phyloP scores from a whole-genome alignment of 2,113 vertebrate species.

The Sinocyclocheilus maitianheensis region DNA sequence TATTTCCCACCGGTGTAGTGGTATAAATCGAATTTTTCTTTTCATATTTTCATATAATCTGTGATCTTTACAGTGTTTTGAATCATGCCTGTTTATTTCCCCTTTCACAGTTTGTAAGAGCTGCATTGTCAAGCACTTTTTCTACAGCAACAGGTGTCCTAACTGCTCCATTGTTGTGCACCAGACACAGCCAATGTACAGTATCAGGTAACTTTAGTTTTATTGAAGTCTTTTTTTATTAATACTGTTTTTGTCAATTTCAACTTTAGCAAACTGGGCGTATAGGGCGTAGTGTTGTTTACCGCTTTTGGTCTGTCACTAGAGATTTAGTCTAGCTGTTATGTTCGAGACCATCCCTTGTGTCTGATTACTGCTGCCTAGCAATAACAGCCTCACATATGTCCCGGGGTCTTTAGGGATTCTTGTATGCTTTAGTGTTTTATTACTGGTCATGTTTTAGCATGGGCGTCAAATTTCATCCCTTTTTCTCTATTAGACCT shows the following conservation, averaged over 20 bases:
- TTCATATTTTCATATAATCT: too few species aligned
- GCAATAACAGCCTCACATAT: conserved; percentile 7
- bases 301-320: neutral
- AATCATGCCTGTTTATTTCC: too few species aligned
- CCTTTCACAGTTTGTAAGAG: too few species aligned
- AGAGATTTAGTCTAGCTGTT: conserved; percentile 36
- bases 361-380: conserved; percentile 12
- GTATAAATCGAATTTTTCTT: too few species aligned
- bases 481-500: conserved; percentile 72
- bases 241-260: neutral
- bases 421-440: neutral
- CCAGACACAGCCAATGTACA: too few species aligned
- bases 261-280: neutral
- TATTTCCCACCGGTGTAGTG: too few species aligned
- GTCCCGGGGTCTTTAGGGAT: neutral
- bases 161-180: too few species aligned
- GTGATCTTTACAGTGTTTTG: too few species aligned
- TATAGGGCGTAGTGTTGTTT: neutral
- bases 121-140: too few species aligned
- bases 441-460: neutral
- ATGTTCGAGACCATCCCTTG: neutral
- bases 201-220: too few species aligned
- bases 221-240: neutral
- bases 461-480: neutral
- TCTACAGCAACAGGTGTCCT: too few species aligned